Evolutionary conservation across 1,140 invertebrate species (phyloP), one percentile per base, ranked within the genome.

Genomic region (Elysia chlorotica): DNA sequence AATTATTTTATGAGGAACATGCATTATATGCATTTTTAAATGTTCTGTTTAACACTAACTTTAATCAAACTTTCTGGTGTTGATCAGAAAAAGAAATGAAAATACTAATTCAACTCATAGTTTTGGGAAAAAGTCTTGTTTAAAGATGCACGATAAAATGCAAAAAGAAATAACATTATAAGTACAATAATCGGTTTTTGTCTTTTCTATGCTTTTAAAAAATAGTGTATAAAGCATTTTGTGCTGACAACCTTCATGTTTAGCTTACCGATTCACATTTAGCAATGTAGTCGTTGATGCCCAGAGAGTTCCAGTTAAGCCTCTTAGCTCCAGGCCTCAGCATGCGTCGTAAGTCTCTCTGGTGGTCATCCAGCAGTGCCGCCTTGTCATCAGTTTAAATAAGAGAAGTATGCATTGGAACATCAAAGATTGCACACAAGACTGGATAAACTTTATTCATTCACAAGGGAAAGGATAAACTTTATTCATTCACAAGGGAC

Each of bases 281-380:
- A 0, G 86, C 76, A 19, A 91, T 89, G 81, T 93, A 96, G 65
- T 95, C 93, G 38, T 88, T 88, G 57, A 96, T 95, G 19, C 92
- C 92, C 2, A 96, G 87, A 0, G 93, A 94, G 73, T 91, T 92
- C 95, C 95, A 96, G 67, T 92, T 94, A 35, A 95, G 91, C 35
- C 94, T 90, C 5, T 91, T 92, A 0, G 93, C 84, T 6, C 94
- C 95, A 31, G 93, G 93, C 71, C 93, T 90, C 65, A 97, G 92
- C 54, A 92, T 90, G 30, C 92, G 90, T 79, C 95, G 93, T 56
- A 94, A 90, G 48, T 94, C 91, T 79, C 90, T 87, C 2, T 96
- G 89, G 74, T 92, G 91, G 33, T 86, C 83, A 35, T 85, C 83
- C 41, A 89, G 69, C 25, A 89, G 70, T 28, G 78, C 68, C 69